phyloP scores from a whole-genome alignment of 2,113 vertebrate genomes.

The Python bivittatus region DNA sequence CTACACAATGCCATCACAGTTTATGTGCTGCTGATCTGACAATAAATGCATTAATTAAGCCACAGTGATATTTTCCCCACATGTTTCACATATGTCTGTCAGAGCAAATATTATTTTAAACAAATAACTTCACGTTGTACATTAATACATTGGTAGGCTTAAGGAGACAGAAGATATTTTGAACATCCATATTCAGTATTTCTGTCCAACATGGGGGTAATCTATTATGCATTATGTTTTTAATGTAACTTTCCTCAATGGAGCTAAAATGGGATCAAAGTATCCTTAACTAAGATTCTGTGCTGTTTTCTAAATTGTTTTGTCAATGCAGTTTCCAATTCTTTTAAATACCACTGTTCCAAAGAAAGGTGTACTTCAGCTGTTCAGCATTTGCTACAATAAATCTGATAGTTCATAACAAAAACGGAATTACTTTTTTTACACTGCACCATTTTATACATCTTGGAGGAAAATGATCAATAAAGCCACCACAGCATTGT shows the following conservation, averaged over 20 bases:
- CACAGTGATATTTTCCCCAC: background rate
- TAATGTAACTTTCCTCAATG: background rate
- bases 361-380: background rate
- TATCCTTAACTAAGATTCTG: background rate
- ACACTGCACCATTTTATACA: background rate
- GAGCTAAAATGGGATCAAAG: background rate
- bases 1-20: background rate
- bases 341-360: background rate
- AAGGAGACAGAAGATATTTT: background rate
- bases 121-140: background rate
- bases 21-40: background rate
- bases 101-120: background rate
- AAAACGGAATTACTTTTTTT: background rate
- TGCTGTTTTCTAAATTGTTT: background rate
- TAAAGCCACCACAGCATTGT: background rate
- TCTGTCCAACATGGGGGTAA: background rate
- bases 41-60: background rate
- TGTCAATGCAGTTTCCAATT: background rate
- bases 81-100: background rate
- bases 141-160: background rate
- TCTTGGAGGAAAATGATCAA: background rate
- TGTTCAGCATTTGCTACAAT: background rate
- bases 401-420: background rate
- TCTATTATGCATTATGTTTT: background rate
- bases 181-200: background rate